Base-by-base conservation (phyloP, 2,888 invertebrate genomes). In the Hirtodrosophila histrioides region DNA sequence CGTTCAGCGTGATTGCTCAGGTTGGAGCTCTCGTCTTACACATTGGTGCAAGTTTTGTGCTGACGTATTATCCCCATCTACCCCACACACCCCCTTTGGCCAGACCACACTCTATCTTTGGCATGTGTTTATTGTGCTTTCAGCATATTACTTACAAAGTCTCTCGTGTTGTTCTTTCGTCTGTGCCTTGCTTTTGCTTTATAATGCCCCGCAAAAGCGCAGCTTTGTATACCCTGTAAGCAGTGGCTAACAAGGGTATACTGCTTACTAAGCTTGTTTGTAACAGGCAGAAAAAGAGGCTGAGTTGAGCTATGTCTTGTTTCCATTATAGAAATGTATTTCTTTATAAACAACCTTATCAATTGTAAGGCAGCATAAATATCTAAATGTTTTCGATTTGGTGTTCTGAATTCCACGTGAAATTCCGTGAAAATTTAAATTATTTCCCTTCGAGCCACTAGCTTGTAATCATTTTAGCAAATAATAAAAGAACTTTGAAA, bases 121-220 rank as follows among this genome's bases (percentile, higher is more conserved):
- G 60, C 60, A 58, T 79, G 50, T 70, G 62, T 76, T 60, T 75
- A 61, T 73, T 74, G 66, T 63, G 72, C 78, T 86, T 71, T 84
- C 81, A 77, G 75, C 87, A 78, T 86, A 86, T 86, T 66, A 69
- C 85, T 81, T 86, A 77, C 82, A 86, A 84, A 86, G 87, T 78
- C 75, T 75, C 50, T 57, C 44, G 54, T 65, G 72, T 71, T 75
- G 67, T 75, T 82, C 84, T 77, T 78, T 66, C 63, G 64, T 57
- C 68, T 53, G 67, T 50, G 56, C 45, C 56, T 66, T 43, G 36
- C 48, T 46, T 63, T 72, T 54, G 55, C 56, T 33, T 57, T 29
- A 72, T 83, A 86, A 69, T 83, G 69, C 62, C 41, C 40, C 41
- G 54, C 63, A 36, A 70, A 70, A 79, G 83, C 60, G 57, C 70